Evolutionary conservation across 53 echinoderm and acorn worm species (phyloP).

Genomic region (Hippasteria phrygiana): DNA sequence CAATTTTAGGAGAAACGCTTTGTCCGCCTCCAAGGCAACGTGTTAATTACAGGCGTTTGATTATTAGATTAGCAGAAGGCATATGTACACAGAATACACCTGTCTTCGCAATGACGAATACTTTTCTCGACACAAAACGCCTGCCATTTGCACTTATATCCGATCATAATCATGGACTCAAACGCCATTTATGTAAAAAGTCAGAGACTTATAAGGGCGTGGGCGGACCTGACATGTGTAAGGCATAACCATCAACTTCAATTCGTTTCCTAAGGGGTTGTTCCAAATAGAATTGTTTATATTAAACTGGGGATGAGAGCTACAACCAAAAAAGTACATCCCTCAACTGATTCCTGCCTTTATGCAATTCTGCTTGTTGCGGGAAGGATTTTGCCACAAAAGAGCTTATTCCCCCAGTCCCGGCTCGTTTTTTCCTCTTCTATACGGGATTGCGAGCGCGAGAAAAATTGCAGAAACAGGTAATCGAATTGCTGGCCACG

Average conservation of each 20-base stretch:
- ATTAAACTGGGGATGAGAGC: constrained; percentile 23
- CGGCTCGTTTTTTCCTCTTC: constrained; percentile 7
- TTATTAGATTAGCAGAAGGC: too few relatives aligned
- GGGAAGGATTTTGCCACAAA: background rate
- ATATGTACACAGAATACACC: too few relatives aligned
- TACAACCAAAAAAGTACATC: background rate
- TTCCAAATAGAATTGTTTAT: constrained; percentile 42
- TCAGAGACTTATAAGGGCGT: background rate
- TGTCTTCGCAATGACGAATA: too few relatives aligned
- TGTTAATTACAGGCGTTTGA: too few relatives aligned
- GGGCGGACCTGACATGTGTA: background rate
- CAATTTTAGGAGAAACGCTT: too few relatives aligned
- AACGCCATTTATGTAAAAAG: background rate
- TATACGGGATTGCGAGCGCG: background rate
- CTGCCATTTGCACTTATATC: background rate
- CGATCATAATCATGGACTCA: background rate
- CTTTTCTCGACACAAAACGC: too few relatives aligned
- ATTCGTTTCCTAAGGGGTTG: constrained; percentile 15
- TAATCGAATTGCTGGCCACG: constrained; percentile 35
- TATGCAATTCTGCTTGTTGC: constrained; percentile 11
- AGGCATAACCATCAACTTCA: constrained; percentile 20
- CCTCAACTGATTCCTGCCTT: background rate
- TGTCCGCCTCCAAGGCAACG: too few relatives aligned
- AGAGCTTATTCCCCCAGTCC: background rate
- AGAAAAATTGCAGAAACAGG: constrained; percentile 40